phyloP scores from a whole-genome alignment of 2,113 vertebrate species.

The Nannospalax galili region DNA sequence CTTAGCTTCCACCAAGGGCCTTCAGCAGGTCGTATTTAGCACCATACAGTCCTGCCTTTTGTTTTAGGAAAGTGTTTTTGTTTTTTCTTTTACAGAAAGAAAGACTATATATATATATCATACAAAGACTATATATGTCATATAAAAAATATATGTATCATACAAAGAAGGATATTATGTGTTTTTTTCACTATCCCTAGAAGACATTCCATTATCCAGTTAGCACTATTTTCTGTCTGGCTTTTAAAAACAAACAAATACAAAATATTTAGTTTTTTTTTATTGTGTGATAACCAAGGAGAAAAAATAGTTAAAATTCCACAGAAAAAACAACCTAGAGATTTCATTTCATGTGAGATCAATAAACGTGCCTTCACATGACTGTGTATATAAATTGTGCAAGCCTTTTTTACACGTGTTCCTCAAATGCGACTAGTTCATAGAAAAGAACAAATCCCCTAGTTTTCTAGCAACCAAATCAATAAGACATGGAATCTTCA shows the following conservation, averaged over 20 bases:
- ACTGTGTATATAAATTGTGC: conserved; percentile 47
- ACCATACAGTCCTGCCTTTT: conserved; percentile 52
- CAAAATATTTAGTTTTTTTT: conserved; percentile 63
- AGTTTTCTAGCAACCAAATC: conserved; percentile 78
- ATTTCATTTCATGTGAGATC: conserved; percentile 68
- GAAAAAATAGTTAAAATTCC: conserved; percentile 68
- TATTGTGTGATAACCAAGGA: neutral
- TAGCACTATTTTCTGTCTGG: conserved; percentile 59
- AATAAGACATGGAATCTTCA: conserved; percentile 78
- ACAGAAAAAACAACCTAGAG: conserved; percentile 68
- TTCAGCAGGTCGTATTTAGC: conserved; percentile 71
- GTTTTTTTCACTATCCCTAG: conserved; percentile 8
- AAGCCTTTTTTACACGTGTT: conserved; percentile 71
- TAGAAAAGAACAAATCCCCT: conserved; percentile 70
- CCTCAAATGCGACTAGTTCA: conserved; percentile 76
- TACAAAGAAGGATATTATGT: conserved; percentile 13
- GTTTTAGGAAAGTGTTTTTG: conserved; percentile 36
- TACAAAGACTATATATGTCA: too few species aligned
- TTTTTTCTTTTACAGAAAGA: conserved; percentile 46
- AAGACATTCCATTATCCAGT: conserved; percentile 50
- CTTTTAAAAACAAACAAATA: conserved; percentile 69
- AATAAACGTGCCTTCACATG: conserved; percentile 64
- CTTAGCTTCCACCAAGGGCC: conserved; percentile 74
- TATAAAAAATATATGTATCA: neutral
- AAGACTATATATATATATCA: neutral